Evolutionary conservation across 1,140 invertebrate genomes (phyloP), one percentile per base, ranked within the genome.

Genomic region (Tribolium madens): DNA sequence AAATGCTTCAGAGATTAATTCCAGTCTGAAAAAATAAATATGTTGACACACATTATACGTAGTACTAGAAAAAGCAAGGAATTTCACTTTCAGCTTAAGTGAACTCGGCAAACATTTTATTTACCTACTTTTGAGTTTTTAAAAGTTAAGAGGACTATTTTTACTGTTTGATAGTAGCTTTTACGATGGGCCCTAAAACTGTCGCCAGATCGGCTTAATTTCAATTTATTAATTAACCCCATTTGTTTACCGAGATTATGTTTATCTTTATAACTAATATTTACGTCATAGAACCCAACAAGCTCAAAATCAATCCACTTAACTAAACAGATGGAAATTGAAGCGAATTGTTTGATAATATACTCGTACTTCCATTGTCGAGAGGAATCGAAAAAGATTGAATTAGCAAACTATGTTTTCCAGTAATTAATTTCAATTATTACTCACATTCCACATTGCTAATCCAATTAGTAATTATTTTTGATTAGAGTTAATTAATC

Each of bases 211-310:
- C 52, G 15, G 15, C 52, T 57, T 57, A 57, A 50, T 33, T 12
- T 12, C 57, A 64, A 64, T 64, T 64, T 33, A 64, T 64, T 64
- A 64, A 64, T 33, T 33, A 64, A 33, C 21, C 26, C 57, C 26
- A 64, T 64, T 64, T 64, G 57, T 64, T 64, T 33, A 33, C 57
- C 21, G 21, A 64, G 57, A 64, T 64, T 31, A 64, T 64, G 14
- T 64, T 64, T 64, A 64, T 64, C 57, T 64, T 33, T 18, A 64
- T 33, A 64, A 64, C 57, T 33, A 64, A 64, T 26, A 64, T 64
- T 64, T 64, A 26, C 57, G 57, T 64, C 57, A 64, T 10, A 33
- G 26, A 33, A 64, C 26, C 57, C 21, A 33, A 64, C 15, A 57
- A 10, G 17, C 26, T 64, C 57, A 64, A 33, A 64, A 64, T 64